Base-by-base conservation (phyloP, 92 coral and sea anemone genomes). In the Montipora capitata region DNA sequence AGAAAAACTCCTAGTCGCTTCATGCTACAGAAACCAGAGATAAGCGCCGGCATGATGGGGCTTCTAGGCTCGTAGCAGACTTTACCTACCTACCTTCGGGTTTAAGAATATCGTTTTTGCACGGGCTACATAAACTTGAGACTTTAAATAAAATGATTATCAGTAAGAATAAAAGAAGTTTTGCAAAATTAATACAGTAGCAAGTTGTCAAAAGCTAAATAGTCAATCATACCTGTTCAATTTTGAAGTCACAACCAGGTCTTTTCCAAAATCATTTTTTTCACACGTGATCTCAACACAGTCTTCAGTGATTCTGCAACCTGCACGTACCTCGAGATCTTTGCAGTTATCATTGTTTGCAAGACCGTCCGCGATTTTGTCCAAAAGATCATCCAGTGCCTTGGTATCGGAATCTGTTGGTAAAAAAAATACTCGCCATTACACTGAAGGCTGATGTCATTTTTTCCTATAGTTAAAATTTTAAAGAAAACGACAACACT, bases 271-370 rank as follows among this genome's bases (percentile, higher is more conserved):
- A 54, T 62, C 42, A 3, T 13, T 5, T 40, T 35, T 52, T 0
- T 20, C 41, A n/a, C 93, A 90, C 10, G 90, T 79, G 76, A 85
- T 62, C 40, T 62, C 10, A 16, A 74, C 66, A 35, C 90, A 90
- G 68, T 90, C 90, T 3, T 27, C 73, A 7, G 90, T 85, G 68
- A 90, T 85, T 11, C 52, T 12, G 7, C 93, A 90, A 40, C 82
- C 90, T 38, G 75, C 85, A 3, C 68, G 85, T 0, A 90, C 76
- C 44, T 73, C 79, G 71, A 74, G 20, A 40, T 80, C 27, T 17
- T 64, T 68, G 38, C 93, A 90, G 40, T 66, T 52, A 17, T 85
- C 93, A 56, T 85, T 87, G 27, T 82, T 86, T 51, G 84, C 77
- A 66, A 90, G 48, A 59, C 27, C 62, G 63, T 85, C 85, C 42